phyloP scores from a whole-genome alignment of 64 coral and sea anemone genomes.

The Orbicella faveolata region DNA sequence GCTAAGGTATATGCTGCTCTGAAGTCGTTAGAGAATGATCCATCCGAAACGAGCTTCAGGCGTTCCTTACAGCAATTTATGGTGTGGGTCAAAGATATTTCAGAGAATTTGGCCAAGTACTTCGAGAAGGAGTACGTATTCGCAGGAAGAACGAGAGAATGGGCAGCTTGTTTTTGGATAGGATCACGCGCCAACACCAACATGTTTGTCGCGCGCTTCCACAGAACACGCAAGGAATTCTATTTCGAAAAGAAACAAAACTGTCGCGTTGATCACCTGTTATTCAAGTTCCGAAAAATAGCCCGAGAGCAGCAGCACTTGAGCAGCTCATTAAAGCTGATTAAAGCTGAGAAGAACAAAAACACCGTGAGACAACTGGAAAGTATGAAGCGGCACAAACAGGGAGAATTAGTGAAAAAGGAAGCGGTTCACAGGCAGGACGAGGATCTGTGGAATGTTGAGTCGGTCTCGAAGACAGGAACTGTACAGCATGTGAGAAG shows the following conservation, averaged over 20 bases:
- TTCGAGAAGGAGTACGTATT: background rate
- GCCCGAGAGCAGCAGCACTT: slow-evolving; percentile 11
- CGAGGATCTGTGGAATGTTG: no score
- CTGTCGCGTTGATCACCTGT: slow-evolving; percentile 3
- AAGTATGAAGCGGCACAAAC: slow-evolving; percentile 11
- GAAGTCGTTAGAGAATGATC: background rate
- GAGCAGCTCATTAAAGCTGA: slow-evolving; percentile 41
- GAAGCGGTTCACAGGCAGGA: no score
- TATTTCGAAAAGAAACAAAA: slow-evolving; percentile 28
- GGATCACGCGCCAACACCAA: slow-evolving; percentile 29
- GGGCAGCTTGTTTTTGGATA: background rate
- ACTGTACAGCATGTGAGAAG: no score
- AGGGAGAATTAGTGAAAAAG: background rate
- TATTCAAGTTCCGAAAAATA: slow-evolving; percentile 15
- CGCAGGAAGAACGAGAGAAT: background rate
- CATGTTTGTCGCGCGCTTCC: slow-evolving; percentile 34
- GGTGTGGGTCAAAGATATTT: background rate
- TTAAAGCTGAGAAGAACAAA: slow-evolving; percentile 32
- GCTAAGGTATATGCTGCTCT: background rate
- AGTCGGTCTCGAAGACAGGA: no score
- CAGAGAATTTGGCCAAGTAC: background rate
- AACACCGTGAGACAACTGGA: slow-evolving; percentile 1
- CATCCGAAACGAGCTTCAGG: background rate
- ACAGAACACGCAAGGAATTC: background rate
- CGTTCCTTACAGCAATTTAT: background rate